Evolutionary conservation across 2,888 invertebrate genomes (phyloP), one percentile per base, ranked within the genome.

Genomic region (Nemapogon koenigi): DNA sequence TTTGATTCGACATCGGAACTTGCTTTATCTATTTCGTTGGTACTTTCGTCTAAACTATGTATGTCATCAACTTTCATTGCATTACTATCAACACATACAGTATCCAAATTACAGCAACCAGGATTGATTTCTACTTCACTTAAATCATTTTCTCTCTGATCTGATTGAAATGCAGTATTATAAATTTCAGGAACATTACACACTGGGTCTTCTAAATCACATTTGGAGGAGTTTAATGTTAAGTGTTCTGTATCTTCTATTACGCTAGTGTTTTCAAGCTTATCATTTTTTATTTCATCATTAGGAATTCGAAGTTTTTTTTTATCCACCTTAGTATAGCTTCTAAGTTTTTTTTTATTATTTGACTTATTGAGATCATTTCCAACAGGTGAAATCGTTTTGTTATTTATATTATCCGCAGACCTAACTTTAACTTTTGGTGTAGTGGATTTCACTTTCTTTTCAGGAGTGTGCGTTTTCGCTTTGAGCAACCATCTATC

Each of bases 401-500:
- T 41, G 41, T 41, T 39, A 40, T 13, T 44, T 46, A 19, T 43
- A 35, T 29, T 31, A 44, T 36, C 46, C 49, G 10, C 10, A 7
- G 22, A 10, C 7, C 10, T 7, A 16, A 39, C 28, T 26, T 41
- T 17, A 53, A 40, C n/a, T n/a, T 49, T 57, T 63, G 1, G 51
- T 7, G 40, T 39, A 60, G 55, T 8, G 52, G 56, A 53, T 30
- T 7, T 17, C 4, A 2, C 22, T 26, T n/a, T 17, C 14, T 78
- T 78, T 41, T 78, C 78, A 35, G 78, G 78, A 1, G 78, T 76
- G 51, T 76, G 78, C 1, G 78, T 73, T 43, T 80, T 80, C 0
- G 80, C 79, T 54, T 80, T 80, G 35, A 75, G 71, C 4, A 80
- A 50, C 80, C 80, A 80, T 28, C 70, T 58, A 40, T 80, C 80